Evolutionary conservation across 2,797 vertebrate species (phyloP).

Genomic region (Podarcis siculus): DNA sequence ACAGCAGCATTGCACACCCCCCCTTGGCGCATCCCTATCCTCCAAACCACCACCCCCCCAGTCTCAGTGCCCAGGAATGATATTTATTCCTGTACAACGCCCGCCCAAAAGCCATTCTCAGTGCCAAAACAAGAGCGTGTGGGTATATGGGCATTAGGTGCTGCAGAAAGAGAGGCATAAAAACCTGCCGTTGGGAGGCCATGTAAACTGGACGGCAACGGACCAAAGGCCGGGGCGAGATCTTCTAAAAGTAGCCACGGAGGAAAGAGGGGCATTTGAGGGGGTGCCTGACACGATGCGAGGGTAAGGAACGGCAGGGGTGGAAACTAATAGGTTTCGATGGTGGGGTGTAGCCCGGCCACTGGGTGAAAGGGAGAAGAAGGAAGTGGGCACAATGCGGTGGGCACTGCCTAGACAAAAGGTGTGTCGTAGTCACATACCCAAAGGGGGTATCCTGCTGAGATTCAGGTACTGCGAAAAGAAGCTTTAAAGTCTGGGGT

Average conservation of each 20-base stretch:
- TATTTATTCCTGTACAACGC: slow-evolving; percentile 59
- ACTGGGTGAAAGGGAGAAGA: background rate
- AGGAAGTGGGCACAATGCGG: background rate
- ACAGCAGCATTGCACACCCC: slow-evolving; percentile 55
- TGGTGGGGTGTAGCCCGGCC: background rate
- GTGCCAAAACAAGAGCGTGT: slow-evolving; percentile 23
- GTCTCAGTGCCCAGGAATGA: slow-evolving; percentile 56
- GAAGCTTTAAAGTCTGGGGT: background rate
- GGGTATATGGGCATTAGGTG: slow-evolving; percentile 13
- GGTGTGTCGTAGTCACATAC: background rate
- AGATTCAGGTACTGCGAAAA: background rate
- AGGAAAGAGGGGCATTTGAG: background rate
- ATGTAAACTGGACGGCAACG: background rate
- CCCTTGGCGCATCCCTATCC: slow-evolving; percentile 16
- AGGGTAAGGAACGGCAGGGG: background rate
- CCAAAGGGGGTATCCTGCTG: background rate
- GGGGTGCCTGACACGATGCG: background rate
- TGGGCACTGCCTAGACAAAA: slow-evolving; percentile 6
- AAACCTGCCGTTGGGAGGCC: background rate
- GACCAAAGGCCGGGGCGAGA: background rate
- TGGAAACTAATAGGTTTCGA: background rate
- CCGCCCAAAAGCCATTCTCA: slow-evolving; percentile 29
- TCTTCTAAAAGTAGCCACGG: background rate
- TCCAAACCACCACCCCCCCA: slow-evolving; percentile 25
- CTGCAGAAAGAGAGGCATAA: background rate